Evolutionary conservation across 2,888 invertebrate genomes (phyloP).

Genomic region (Mythimna vitellina): DNA sequence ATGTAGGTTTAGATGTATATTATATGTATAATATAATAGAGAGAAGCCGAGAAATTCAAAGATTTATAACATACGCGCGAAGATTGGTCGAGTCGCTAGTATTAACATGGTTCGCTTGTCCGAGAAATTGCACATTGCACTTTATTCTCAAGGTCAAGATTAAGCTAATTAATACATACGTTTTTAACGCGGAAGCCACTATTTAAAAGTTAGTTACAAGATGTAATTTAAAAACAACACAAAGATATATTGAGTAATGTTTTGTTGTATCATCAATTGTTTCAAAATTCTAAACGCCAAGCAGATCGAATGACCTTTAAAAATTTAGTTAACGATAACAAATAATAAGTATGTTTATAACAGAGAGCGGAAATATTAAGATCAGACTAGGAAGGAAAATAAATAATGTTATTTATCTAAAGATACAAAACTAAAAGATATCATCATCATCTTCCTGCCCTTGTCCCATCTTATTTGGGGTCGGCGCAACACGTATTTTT

Average conservation of each 20-base stretch:
- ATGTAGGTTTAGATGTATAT: too few species aligned
- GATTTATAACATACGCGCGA: too few species aligned
- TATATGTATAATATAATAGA: too few species aligned
- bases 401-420: neutral
- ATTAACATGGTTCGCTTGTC: neutral
- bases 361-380: neutral
- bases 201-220: neutral
- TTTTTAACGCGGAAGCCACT: conserved; percentile 13
- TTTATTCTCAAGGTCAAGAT: conserved; percentile 14
- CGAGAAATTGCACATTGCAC: neutral
- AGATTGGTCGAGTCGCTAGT: neutral
- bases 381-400: neutral
- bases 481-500: too few species aligned
- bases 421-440: too few species aligned
- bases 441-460: too few species aligned
- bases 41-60: too few species aligned
- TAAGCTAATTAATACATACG: neutral
- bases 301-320: neutral
- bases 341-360: neutral
- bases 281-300: neutral
- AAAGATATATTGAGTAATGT: conserved; percentile 4
- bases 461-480: too few species aligned
- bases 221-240: neutral
- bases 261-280: neutral
- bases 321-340: neutral